Conservation (phyloP, 2,888 invertebrate genomes). For the Leucoma salicis region DNA sequence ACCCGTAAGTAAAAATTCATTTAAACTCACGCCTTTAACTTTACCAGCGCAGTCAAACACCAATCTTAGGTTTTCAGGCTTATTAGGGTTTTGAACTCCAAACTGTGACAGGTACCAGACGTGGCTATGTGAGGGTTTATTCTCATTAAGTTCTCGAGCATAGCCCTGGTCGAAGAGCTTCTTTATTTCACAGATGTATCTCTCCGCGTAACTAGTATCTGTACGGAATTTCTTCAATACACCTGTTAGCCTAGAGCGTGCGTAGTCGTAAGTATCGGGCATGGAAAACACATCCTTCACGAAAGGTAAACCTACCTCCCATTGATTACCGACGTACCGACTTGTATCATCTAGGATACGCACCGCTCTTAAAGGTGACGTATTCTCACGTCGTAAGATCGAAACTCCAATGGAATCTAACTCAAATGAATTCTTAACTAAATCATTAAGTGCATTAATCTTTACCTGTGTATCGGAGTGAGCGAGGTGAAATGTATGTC, state of each 20-base stretch:
- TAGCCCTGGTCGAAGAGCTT: conserved; percentile 20
- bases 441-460: conserved; percentile 14
- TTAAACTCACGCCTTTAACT: conserved; percentile 9
- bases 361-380: conserved; percentile 14
- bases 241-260: conserved; percentile 7
- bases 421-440: conserved; percentile 19
- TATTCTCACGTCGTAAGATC: conserved; percentile 22
- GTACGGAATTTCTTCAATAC: conserved; percentile 14
- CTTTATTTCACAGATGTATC: conserved; percentile 3
- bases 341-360: conserved; percentile 23
- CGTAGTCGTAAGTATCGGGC: conserved; percentile 20
- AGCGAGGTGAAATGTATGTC: conserved; percentile 15
- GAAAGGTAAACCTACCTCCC: conserved; percentile 27
- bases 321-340: conserved; percentile 13
- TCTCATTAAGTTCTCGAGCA: conserved; percentile 18
- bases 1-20: conserved; percentile 9
- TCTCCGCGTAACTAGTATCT: conserved; percentile 5
- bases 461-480: conserved; percentile 4
- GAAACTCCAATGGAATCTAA: conserved; percentile 28
- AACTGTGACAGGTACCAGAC: too few relatives aligned
- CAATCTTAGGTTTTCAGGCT: conserved; percentile 21
- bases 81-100: conserved; percentile 8
- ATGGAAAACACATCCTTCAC: conserved; percentile 16
- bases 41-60: conserved; percentile 24
- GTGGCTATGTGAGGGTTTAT: conserved; percentile 14